Percentiles rank a stretch among this genome's conserved stretches.
Evolutionary conservation across 2,797 vertebrate genomes (phyloP).

Genomic region (Sitta carolinensis): DNA sequence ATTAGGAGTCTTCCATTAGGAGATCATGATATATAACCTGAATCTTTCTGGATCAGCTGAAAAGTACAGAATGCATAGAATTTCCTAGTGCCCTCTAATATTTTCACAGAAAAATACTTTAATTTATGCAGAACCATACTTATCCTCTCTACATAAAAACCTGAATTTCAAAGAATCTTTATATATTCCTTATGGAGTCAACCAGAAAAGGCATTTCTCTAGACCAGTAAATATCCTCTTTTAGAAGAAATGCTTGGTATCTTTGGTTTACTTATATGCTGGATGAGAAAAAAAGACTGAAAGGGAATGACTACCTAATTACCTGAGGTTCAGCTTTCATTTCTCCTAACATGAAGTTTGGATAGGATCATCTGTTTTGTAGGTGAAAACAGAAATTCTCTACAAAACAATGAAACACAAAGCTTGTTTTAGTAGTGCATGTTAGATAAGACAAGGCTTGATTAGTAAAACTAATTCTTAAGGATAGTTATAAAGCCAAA

Average conservation of each 20-base stretch:
- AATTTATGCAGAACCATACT: background rate
- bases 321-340: slow-evolving; percentile 13
- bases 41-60: background rate
- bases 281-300: background rate
- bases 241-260: background rate
- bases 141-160: background rate
- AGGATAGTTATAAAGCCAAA: background rate
- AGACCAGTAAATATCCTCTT: background rate
- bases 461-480: slow-evolving; percentile 12
- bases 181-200: background rate
- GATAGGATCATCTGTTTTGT: background rate
- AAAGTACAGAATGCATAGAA: background rate
- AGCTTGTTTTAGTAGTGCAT: background rate
- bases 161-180: background rate
- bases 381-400: background rate
- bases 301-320: background rate
- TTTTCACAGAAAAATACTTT: slow-evolving; percentile 21
- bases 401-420: background rate
- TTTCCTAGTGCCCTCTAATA: background rate
- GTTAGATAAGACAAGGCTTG: slow-evolving; percentile 3
- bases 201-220: background rate
- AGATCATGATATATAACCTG: background rate
- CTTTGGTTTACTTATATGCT: slow-evolving; percentile 57
- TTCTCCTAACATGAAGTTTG: slow-evolving; percentile 4
- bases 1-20: background rate